Base-by-base conservation (phyloP, 2,888 invertebrate species). In the Epistrophe grossulariae region DNA sequence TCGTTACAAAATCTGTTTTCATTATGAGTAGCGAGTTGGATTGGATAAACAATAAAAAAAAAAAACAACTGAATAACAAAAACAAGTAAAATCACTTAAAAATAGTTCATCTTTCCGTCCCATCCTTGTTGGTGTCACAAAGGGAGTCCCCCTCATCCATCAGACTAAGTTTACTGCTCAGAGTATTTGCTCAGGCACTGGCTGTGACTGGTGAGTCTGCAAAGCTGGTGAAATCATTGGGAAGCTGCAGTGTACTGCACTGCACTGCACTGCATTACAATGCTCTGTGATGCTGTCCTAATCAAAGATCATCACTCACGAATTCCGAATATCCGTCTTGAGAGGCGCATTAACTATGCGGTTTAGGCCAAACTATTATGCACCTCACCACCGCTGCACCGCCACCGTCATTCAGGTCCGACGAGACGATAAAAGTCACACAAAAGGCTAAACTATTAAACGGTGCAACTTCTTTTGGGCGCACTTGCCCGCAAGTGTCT, bases 221-320 rank as follows among this genome's bases (percentile, higher is more conserved):
- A 15, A 8, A n/a, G 68, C 31, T 43, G 35, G 57, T 43, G 59
- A 66, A 73, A 59, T 73, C 72, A 64, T 64, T 45, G 62, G 40
- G 70, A 38, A n/a, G n/a, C n/a, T n/a, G n/a, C n/a, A n/a, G n/a
- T 5, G 3, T 2, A 31, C 31, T 31, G 5, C 31, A 31, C 31
- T 59, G 35, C 13, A 35, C 35, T 62, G 31, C 50, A 50, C 45
- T 64, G 48, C 28, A 62, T 62, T 35, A 40, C 73, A 48, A 28
- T 45, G 59, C 31, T 52, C 48, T 35, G 45, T 35, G n/a, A n/a
- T n/a, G 77, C 78, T 74, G 82, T 87, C 87, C 87, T 87, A 87
- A 87, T 87, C 87, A 82, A 79, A 87, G 87, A 87, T 87, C 87
- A 87, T 87, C 87, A 82, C 87, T 87, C 87, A 87, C 87, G 87